Percentiles rank a stretch among this genome's conserved stretches.
phyloP scores from a whole-genome alignment of 2,797 vertebrate species.

The Vireo griseus region DNA sequence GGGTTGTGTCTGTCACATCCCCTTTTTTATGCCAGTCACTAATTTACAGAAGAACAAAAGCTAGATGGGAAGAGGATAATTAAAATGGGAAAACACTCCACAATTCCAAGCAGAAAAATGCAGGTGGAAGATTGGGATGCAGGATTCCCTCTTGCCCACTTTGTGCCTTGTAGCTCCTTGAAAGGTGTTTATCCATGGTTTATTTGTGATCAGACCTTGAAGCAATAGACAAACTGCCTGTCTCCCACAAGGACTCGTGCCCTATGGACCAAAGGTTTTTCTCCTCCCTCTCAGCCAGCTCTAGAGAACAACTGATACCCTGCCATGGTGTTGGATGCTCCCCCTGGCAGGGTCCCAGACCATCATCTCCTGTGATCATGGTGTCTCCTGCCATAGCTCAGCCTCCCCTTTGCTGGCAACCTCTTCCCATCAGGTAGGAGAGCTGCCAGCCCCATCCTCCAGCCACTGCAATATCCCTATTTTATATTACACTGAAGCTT shows the following conservation, averaged over 20 bases:
- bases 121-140: background rate
- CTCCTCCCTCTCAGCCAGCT: background rate
- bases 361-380: background rate
- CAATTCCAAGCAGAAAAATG: background rate
- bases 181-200: background rate
- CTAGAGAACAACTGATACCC: background rate
- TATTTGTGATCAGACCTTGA: background rate
- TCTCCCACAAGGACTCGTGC: background rate
- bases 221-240: background rate
- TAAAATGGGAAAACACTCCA: background rate
- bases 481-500: background rate
- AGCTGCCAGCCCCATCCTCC: background rate
- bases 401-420: background rate
- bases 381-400: background rate
- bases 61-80: background rate
- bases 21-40: background rate
- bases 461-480: background rate
- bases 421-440: background rate
- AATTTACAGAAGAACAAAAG: background rate
- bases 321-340: background rate
- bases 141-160: background rate
- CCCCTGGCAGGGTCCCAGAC: background rate
- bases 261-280: background rate
- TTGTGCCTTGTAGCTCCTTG: background rate
- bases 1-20: background rate